These are phyloP conservation scores for Todus mexicanus DNA, from an alignment of 2,797 vertebrate species.

Conservation along the genomic window DNA sequence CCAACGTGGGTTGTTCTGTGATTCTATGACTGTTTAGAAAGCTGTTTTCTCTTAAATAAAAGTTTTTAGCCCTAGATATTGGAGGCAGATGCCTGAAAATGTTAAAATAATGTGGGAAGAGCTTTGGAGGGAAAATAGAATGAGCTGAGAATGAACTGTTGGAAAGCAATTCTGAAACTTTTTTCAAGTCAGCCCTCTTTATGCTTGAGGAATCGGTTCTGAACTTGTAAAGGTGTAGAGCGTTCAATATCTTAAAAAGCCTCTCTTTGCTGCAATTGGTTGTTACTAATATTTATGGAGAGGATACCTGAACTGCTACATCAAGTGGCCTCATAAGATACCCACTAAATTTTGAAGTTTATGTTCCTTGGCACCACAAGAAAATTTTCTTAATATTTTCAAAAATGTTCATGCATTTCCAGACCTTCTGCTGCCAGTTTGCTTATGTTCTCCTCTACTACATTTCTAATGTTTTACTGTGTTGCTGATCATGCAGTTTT, in stretches of 20 bases:
- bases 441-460: neutral
- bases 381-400: neutral
- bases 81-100: neutral
- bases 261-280: neutral
- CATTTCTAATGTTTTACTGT: neutral
- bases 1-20: neutral
- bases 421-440: neutral
- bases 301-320: neutral
- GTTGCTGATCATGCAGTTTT: neutral
- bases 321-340: neutral
- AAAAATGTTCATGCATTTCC: neutral
- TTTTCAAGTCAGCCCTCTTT: neutral
- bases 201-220: neutral
- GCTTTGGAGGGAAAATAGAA: neutral
- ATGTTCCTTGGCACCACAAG: neutral
- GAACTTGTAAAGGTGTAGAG: neutral
- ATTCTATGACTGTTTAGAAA: neutral
- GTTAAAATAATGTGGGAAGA: neutral
- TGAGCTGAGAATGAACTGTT: neutral
- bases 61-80: neutral
- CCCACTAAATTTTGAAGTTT: neutral
- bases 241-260: neutral
- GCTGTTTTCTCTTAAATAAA: neutral
- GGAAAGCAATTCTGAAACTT: neutral
- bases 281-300: neutral